Percentiles rank a stretch among this genome's conserved stretches.
These are phyloP conservation scores for Mionectes olivaceus DNA, from an alignment of 2,797 vertebrate genomes.

Conservation along the genomic window DNA sequence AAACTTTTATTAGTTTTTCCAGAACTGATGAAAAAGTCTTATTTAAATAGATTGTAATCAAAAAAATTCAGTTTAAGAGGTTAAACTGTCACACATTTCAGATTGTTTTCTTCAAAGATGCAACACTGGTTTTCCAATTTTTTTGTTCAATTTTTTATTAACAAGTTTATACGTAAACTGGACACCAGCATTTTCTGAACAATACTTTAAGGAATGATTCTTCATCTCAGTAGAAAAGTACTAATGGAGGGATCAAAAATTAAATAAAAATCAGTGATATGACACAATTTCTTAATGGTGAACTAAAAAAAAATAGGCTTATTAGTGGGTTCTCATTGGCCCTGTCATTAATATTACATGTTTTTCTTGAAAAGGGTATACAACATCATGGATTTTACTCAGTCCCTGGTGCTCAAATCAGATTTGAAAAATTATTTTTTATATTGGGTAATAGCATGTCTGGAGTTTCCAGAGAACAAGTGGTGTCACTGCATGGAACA, in stretches of 20 bases:
- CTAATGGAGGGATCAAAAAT: neutral
- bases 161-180: neutral
- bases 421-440: neutral
- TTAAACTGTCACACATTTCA: neutral
- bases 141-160: neutral
- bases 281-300: neutral
- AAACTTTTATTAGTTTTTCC: neutral
- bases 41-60: neutral
- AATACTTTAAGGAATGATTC: neutral
- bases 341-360: neutral
- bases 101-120: neutral
- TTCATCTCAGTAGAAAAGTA: neutral
- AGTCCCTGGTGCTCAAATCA: neutral
- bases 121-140: neutral
- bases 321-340: neutral
- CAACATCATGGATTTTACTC: neutral
- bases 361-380: neutral
- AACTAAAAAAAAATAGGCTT: neutral
- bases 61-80: neutral
- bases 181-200: neutral
- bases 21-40: neutral
- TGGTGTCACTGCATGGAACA: neutral
- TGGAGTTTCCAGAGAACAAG: neutral
- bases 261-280: neutral
- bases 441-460: neutral